A percentile compares a stretch with the other conserved stretches of the same genome.
Evolutionary conservation across 2,888 invertebrate species (phyloP).

Genomic region (Mallateleia sp.): DNA sequence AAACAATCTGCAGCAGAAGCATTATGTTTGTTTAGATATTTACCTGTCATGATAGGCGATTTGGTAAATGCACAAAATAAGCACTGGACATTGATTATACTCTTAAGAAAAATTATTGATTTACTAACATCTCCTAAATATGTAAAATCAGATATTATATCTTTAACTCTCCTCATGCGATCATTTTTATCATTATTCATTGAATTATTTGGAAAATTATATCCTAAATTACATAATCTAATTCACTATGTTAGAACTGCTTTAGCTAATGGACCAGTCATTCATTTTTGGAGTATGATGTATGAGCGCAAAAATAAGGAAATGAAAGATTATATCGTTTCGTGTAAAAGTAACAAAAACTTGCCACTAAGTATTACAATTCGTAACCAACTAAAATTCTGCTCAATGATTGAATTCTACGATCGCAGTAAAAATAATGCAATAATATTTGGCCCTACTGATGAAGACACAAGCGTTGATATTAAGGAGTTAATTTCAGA

Average conservation of each 20-base stretch:
- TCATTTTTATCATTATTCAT: conserved; percentile 49
- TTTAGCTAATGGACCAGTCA: background rate
- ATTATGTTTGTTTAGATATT: conserved; percentile 56
- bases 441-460: conserved; percentile 20
- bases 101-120: conserved; percentile 58
- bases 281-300: conserved; percentile 48
- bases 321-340: conserved; percentile 17
- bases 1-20: conserved; percentile 69
- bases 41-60: conserved; percentile 60
- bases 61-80: conserved; percentile 35
- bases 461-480: background rate
- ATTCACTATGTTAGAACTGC: conserved; percentile 43
- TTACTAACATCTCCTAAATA: conserved; percentile 48
- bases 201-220: conserved; percentile 45
- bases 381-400: conserved; percentile 40
- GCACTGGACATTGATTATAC: conserved; percentile 55
- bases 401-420: too few species aligned
- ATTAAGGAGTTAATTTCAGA: conserved; percentile 24
- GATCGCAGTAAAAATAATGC: conserved; percentile 2
- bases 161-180: conserved; percentile 36
- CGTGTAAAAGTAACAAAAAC: conserved; percentile 35
- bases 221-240: conserved; percentile 62
- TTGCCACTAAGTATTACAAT: conserved; percentile 52
- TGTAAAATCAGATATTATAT: conserved; percentile 32
- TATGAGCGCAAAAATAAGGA: conserved; percentile 54